Conservation (phyloP, 2,797 vertebrate species). For the Sebastes variabilis region DNA sequence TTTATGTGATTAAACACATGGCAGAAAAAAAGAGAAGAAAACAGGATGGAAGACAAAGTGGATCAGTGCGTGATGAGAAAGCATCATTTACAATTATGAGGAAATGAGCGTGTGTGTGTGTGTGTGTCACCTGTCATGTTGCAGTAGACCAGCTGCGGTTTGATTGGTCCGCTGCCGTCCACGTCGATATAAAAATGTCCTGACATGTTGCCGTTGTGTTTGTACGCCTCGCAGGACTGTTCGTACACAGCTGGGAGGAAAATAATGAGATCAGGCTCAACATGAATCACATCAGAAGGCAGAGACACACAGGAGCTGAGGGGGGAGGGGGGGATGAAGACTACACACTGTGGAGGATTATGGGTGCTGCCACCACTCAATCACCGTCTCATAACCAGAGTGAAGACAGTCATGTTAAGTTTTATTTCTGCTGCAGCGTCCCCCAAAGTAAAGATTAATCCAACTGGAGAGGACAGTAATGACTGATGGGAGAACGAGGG, state of each 20-base stretch:
- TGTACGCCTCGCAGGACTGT: conserved; percentile 83
- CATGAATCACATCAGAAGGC: not conserved
- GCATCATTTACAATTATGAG: conserved; percentile 18
- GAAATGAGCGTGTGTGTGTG: not conserved
- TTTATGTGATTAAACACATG: not conserved
- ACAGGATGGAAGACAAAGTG: not conserved
- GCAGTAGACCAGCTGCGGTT: conserved; percentile 78
- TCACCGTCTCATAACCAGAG: not conserved
- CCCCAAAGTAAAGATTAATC: conserved; percentile 3
- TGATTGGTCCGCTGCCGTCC: conserved; percentile 83
- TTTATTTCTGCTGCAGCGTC: conserved; percentile 6
- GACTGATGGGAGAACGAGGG: conserved; percentile 12
- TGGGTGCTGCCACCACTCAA: not conserved
- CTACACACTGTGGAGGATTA: not conserved
- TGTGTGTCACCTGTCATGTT: conserved; percentile 80
- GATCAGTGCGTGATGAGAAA: not conserved
- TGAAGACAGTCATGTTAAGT: not conserved
- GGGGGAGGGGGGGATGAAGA: not conserved
- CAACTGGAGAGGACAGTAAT: not conserved
- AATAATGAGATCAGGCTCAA: conserved; percentile 29
- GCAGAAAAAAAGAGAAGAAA: not conserved
- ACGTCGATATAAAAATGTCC: conserved; percentile 81
- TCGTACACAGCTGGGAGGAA: conserved; percentile 75
- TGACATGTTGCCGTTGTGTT: conserved; percentile 76
- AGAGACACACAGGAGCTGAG: not conserved